phyloP scores from a whole-genome alignment of 2,888 invertebrate species.

The Spilosoma lubricipeda region DNA sequence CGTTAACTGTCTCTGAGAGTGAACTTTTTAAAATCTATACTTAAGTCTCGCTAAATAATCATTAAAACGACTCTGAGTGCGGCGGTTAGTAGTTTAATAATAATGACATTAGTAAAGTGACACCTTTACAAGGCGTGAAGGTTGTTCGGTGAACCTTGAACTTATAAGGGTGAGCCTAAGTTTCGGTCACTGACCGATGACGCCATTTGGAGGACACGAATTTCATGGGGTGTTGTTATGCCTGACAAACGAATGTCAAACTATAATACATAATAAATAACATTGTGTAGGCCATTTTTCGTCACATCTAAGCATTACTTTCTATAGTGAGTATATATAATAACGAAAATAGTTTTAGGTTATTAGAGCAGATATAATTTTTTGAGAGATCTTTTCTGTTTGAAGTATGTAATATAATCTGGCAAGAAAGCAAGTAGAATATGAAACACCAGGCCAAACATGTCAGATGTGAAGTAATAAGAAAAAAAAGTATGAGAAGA shows the following conservation, averaged over 20 bases:
- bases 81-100: conserved; percentile 57
- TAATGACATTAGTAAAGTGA: conserved; percentile 67
- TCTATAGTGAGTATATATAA: background rate
- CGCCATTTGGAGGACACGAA: conserved; percentile 16
- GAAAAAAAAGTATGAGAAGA: background rate
- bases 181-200: conserved; percentile 53
- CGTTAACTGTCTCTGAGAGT: no score
- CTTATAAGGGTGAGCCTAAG: conserved; percentile 46
- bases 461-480: background rate
- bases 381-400: background rate
- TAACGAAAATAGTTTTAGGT: no score
- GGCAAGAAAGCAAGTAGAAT: background rate
- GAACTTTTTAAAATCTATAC: no score
- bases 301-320: background rate
- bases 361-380: no score
- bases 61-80: no score
- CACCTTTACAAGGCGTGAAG: conserved; percentile 65
- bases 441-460: background rate
- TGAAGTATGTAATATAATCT: background rate
- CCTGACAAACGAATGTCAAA: background rate
- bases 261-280: background rate
- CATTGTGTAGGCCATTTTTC: background rate
- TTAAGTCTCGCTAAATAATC: no score
- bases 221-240: conserved; percentile 7
- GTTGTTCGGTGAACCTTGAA: conserved; percentile 71